Evolutionary conservation across 2,888 invertebrate species (phyloP).

Genomic region (Ptychoptera albimana): DNA sequence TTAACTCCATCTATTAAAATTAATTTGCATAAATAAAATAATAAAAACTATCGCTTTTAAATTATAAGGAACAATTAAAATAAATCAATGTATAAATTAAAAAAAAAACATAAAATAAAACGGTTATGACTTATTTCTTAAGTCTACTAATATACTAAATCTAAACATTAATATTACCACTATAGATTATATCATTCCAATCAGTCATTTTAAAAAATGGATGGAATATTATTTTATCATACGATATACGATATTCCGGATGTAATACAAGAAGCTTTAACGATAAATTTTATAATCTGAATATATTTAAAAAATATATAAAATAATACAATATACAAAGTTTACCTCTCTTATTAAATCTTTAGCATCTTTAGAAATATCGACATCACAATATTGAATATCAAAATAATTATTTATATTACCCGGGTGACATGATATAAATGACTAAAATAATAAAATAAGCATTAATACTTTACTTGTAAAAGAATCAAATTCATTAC

Average conservation of each 20-base stretch:
- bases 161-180: too few relatives aligned
- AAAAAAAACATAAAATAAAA: too few relatives aligned
- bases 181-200: slow-evolving; percentile 18
- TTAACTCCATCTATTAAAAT: too few relatives aligned
- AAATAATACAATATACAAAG: not conserved
- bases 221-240: slow-evolving; percentile 23
- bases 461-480: not conserved
- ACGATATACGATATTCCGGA: slow-evolving; percentile 21
- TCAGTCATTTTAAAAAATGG: slow-evolving; percentile 23
- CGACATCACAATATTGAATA: slow-evolving; percentile 25
- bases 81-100: too few relatives aligned
- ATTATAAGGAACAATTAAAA: too few relatives aligned
- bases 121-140: too few relatives aligned
- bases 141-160: too few relatives aligned
- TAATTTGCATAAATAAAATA: too few relatives aligned
- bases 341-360: slow-evolving; percentile 23
- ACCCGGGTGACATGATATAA: slow-evolving; percentile 26
- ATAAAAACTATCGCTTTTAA: too few relatives aligned
- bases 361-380: slow-evolving; percentile 21
- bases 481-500: slow-evolving; percentile 33
- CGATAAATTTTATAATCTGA: not conserved
- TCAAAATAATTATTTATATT: slow-evolving; percentile 24
- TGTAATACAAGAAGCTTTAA: slow-evolving; percentile 14
- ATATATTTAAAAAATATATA: not conserved
- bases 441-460: slow-evolving; percentile 15